Evolutionary conservation across 2,888 invertebrate genomes (phyloP).

Genomic region (Xylophagus ater): DNA sequence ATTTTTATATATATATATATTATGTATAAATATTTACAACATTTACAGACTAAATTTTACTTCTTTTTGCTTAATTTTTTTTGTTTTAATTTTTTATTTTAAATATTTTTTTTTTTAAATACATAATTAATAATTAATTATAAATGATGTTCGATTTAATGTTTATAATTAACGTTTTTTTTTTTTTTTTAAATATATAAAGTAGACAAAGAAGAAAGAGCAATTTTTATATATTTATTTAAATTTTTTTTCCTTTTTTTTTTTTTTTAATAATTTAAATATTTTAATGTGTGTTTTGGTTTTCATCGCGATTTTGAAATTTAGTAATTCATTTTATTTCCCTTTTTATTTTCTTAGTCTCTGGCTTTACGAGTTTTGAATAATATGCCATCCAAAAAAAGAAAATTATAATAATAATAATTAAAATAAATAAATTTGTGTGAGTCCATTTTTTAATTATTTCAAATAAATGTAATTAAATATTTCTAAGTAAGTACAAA

Average conservation of each 20-base stretch:
- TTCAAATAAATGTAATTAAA: too few relatives aligned
- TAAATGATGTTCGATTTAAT: conserved; percentile 7
- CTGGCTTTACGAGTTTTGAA: conserved; percentile 5
- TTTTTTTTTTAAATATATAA: conserved; percentile 10
- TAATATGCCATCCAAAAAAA: too few relatives aligned
- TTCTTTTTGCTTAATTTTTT: conserved; percentile 5
- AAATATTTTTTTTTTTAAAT: conserved; percentile 3
- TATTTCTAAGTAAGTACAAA: too few relatives aligned
- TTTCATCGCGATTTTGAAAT: conserved; percentile 13
- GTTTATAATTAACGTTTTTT: conserved; percentile 14
- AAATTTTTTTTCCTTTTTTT: conserved; percentile 9
- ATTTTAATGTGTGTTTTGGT: conserved; percentile 7
- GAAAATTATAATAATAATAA: too few relatives aligned
- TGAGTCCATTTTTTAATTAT: too few relatives aligned
- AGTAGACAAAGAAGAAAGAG: conserved; percentile 5
- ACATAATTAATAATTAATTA: conserved; percentile 8
- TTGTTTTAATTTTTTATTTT: conserved; percentile 2
- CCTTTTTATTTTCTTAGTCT: conserved; percentile 8
- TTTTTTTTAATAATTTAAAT: conserved; percentile 14
- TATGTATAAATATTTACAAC: conserved; percentile 12
- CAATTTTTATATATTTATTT: conserved; percentile 13
- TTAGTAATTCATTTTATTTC: conserved; percentile 7
- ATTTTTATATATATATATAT: conserved; percentile 3
- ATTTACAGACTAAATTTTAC: conserved; percentile 11
- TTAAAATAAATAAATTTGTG: too few relatives aligned